Conservation (phyloP, 2,113 vertebrate species). For the Peromyscus polionotus region DNA sequence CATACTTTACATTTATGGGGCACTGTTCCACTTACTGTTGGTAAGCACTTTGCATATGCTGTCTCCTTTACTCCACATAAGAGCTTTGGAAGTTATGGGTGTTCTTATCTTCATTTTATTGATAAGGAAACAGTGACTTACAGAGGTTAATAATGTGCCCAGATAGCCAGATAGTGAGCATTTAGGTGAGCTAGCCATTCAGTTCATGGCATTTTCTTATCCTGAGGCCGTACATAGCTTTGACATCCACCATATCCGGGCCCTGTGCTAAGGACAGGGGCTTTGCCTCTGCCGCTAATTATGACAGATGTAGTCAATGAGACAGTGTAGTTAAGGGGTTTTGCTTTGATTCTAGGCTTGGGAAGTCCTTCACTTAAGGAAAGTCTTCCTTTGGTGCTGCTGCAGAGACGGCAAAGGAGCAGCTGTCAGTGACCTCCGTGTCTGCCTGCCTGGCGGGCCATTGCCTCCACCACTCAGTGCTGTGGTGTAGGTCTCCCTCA, state of each 20-base stretch:
- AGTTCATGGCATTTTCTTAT: neutral
- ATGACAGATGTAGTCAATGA: neutral
- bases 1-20: neutral
- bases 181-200: neutral
- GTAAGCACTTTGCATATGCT: neutral
- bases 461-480: neutral
- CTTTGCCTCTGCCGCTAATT: neutral
- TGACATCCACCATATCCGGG: neutral
- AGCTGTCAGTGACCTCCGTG: neutral
- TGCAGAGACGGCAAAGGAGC: neutral
- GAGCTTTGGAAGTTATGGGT: neutral
- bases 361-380: neutral
- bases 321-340: neutral
- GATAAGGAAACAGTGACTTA: conserved; percentile 26
- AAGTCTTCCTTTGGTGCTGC: neutral
- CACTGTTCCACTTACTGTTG: neutral
- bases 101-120: neutral
- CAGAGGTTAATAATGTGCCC: neutral
- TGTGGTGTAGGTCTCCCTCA: neutral
- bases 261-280: neutral
- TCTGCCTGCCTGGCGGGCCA: neutral
- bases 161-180: neutral
- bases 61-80: neutral
- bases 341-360: conserved; percentile 14
- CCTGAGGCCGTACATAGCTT: neutral